A percentile compares a stretch with the other conserved stretches of the same genome.
Evolutionary conservation across 2,888 invertebrate species (phyloP).

Genomic region (Dasypolia templi): DNA sequence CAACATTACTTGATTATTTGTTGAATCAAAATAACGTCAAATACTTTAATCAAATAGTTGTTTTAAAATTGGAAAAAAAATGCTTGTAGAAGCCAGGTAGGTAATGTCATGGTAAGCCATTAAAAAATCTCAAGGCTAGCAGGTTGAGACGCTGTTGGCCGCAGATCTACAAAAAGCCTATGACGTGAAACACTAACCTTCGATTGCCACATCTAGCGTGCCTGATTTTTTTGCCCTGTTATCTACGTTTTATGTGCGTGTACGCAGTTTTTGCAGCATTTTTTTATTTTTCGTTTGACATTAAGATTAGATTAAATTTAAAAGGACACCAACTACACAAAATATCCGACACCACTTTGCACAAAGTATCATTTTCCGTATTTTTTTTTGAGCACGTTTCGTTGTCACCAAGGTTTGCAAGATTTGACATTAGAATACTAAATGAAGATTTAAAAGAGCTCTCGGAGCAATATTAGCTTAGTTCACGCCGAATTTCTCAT

Average conservation of each 20-base stretch:
- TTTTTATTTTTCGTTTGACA: background rate
- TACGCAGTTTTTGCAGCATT: background rate
- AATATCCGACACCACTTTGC: too few species aligned
- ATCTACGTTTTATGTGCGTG: background rate
- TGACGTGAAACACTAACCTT: slow-evolving; percentile 57
- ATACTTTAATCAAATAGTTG: slow-evolving; percentile 1
- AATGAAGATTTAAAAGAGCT: background rate
- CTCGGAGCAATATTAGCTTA: too few species aligned
- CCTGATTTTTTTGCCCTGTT: too few species aligned
- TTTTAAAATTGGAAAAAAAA: slow-evolving; percentile 13
- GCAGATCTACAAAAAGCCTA: slow-evolving; percentile 59
- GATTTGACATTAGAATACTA: background rate
- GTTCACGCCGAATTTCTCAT: too few species aligned
- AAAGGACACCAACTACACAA: too few species aligned
- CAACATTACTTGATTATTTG: background rate
- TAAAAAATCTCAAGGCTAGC: slow-evolving; percentile 60
- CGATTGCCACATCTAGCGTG: slow-evolving; percentile 33
- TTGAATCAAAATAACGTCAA: slow-evolving; percentile 7
- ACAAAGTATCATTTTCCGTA: background rate
- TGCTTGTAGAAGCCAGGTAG: slow-evolving; percentile 42
- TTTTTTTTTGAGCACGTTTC: background rate
- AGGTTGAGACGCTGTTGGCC: slow-evolving; percentile 49
- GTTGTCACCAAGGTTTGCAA: background rate
- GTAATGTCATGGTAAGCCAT: slow-evolving; percentile 27
- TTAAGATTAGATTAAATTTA: background rate